Conservation (phyloP, 2,797 vertebrate species). For the Neoniphon sammara region DNA sequence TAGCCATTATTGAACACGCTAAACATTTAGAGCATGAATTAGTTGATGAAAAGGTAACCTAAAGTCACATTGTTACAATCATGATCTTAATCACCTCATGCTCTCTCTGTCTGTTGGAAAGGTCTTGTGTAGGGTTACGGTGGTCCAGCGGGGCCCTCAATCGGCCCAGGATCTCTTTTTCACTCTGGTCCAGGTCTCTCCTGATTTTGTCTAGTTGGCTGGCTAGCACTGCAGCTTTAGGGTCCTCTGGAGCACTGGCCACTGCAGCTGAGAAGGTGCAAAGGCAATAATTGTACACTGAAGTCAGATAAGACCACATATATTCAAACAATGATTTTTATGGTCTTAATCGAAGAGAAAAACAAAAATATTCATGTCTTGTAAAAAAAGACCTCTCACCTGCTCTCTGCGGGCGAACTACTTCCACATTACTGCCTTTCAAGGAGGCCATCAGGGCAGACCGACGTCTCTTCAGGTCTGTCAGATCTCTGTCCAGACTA, state of each 20-base stretch:
- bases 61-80: not conserved
- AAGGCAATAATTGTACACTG: not conserved
- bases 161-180: constrained; percentile 82
- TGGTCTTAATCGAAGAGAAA: not conserved
- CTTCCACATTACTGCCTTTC: constrained; percentile 68
- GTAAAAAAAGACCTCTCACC: constrained; percentile 60
- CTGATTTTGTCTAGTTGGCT: constrained; percentile 82
- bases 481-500: constrained; percentile 87
- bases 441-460: constrained; percentile 64
- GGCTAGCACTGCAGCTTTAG: constrained; percentile 80
- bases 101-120: constrained; percentile 83
- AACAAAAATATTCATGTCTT: not conserved
- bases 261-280: constrained; percentile 56
- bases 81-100: constrained; percentile 83
- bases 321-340: not conserved
- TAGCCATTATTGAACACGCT: not conserved
- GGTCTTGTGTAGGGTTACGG: constrained; percentile 81
- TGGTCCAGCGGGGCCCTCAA: constrained; percentile 85
- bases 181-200: constrained; percentile 79
- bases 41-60: not conserved
- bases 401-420: constrained; percentile 56
- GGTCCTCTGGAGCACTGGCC: constrained; percentile 75
- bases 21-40: not conserved
- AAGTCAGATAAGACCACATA: not conserved
- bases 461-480: constrained; percentile 82